Conservation (phyloP, 2,888 invertebrate genomes). For the Watsonalla binaria region DNA sequence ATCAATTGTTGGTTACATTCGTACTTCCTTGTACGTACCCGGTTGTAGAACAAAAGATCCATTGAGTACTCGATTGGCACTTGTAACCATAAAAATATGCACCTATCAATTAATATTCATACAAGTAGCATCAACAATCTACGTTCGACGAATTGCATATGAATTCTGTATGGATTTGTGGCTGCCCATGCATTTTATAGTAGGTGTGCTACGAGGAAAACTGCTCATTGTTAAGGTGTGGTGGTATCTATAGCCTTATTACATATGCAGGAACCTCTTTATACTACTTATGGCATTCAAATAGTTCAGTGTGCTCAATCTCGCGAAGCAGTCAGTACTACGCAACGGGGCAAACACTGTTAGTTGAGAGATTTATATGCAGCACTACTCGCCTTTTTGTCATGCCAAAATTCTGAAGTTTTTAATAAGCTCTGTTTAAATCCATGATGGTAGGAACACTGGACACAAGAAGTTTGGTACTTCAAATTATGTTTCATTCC, state of each 20-base stretch:
- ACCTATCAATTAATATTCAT: slow-evolving; percentile 57
- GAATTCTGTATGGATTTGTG: slow-evolving; percentile 54
- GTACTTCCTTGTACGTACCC: slow-evolving; percentile 40
- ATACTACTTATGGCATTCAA: neutral
- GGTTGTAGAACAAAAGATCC: slow-evolving; percentile 43
- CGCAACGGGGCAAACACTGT: no score
- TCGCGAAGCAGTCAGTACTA: no score
- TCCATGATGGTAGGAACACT: no score
- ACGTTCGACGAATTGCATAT: slow-evolving; percentile 59
- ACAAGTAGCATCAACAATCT: slow-evolving; percentile 47
- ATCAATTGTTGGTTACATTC: slow-evolving; percentile 11
- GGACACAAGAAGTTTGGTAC: no score
- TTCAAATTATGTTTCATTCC: no score
- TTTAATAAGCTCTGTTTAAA: no score
- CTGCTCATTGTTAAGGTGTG: slow-evolving; percentile 44
- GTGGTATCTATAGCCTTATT: slow-evolving; percentile 6
- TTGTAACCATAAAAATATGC: slow-evolving; percentile 29
- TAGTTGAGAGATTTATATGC: no score
- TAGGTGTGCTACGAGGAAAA: slow-evolving; percentile 41
- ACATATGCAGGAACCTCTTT: neutral
- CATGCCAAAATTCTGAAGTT: no score
- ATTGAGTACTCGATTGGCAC: slow-evolving; percentile 38
- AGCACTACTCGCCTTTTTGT: no score
- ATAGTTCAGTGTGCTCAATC: no score
- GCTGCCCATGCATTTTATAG: slow-evolving; percentile 57